phyloP scores from a whole-genome alignment of 2,797 vertebrate genomes.

The Vultur gryphus region DNA sequence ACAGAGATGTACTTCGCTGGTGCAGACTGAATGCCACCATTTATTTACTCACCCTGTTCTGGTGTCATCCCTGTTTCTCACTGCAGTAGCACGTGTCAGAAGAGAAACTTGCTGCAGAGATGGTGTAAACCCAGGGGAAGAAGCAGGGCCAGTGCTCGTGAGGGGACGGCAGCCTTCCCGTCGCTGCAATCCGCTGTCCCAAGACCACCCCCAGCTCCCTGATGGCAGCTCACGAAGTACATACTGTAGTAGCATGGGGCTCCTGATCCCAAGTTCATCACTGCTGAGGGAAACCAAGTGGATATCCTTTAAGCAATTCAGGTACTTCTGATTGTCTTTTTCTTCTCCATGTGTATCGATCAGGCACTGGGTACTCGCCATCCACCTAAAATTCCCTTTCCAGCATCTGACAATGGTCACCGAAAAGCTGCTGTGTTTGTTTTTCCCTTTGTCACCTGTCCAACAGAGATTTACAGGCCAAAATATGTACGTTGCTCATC shows the following conservation, averaged over 20 bases:
- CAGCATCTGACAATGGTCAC: too few species aligned
- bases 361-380: background rate
- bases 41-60: too few species aligned
- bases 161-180: rapidly evolving
- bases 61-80: background rate
- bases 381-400: background rate
- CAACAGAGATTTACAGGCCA: background rate
- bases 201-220: too few species aligned
- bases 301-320: background rate
- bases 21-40: too few species aligned
- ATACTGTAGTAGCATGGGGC: rapidly evolving
- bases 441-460: background rate
- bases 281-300: background rate
- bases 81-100: rapidly evolving
- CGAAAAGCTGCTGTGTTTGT: background rate
- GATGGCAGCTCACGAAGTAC: background rate
- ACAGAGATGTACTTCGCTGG: background rate
- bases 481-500: rapidly evolving
- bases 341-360: background rate
- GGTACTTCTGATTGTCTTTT: background rate
- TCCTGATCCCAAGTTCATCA: background rate
- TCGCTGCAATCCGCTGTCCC: background rate
- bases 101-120: background rate
- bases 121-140: background rate
- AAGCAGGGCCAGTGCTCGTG: rapidly evolving